Conservation (phyloP, 2,797 vertebrate genomes). For the Masticophis lateralis region DNA sequence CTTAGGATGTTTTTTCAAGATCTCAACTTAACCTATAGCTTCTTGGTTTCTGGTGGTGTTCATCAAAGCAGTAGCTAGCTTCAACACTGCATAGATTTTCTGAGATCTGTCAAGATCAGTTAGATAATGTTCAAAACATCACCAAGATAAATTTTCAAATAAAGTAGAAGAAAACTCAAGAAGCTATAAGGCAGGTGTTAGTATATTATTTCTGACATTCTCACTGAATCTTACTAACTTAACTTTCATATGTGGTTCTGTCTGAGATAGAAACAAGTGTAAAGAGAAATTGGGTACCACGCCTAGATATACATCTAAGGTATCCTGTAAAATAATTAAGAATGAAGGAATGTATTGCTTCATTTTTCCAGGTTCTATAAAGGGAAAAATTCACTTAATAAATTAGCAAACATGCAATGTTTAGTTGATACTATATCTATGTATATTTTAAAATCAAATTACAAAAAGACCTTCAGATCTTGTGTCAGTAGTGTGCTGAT, state of each 20-base stretch:
- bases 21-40: neutral
- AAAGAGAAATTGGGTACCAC: neutral
- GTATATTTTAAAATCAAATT: neutral
- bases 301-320: neutral
- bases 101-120: neutral
- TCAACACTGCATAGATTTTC: neutral
- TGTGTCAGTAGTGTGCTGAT: neutral
- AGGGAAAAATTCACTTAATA: neutral
- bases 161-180: neutral
- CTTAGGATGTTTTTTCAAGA: neutral
- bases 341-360: neutral
- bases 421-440: neutral
- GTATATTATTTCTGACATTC: neutral
- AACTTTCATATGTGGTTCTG: neutral
- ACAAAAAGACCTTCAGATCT: neutral
- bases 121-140: neutral
- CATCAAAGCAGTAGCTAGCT: neutral
- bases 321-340: neutral
- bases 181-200: neutral
- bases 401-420: neutral
- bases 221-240: neutral
- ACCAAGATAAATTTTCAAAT: neutral
- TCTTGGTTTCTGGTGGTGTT: neutral
- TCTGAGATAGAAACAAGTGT: neutral
- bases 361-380: neutral